Base-by-base conservation (phyloP, 1,140 invertebrate genomes). In the Saccostrea cuccullata region DNA sequence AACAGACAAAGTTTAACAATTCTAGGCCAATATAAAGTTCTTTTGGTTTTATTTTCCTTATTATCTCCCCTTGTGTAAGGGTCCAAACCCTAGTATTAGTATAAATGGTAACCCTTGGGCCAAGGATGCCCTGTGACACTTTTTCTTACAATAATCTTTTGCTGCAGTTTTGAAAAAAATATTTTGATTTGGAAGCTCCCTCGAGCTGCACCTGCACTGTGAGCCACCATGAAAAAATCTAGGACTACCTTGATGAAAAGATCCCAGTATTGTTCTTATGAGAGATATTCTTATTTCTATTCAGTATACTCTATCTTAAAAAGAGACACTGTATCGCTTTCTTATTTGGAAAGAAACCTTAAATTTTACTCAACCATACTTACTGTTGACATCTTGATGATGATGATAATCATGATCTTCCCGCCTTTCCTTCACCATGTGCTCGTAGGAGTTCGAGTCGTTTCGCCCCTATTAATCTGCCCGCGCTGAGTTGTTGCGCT, bases 201-300 rank as follows among this genome's bases (percentile, higher is more conserved):
- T n/a, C n/a, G n/a, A n/a, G n/a, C n/a, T n/a, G n/a, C n/a, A n/a
- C n/a, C n/a, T 86, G 64, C 85, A 86, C n/a, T 86, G 85, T 40
- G 70, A 60, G 55, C 85, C 85, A 23, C 30, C 60, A 55, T 55
- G 47, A 20, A 56, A 30, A 73, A 86, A 86, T 47, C 15, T 40
- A 47, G 6, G 12, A 86, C 70, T 86, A 47, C 60, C 85, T 55
- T 70, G 85, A 17, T 86, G 85, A 20, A 70, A 23, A n/a, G 36
- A 64, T 47, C 60, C 85, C 36, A n/a, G n/a, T 85, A 85, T 56
- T 6, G 56, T 15, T 64, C 84, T 60, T 11, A 85, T 13, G 58
- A 60, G 12, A 15, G 58, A 60, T 13, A 58, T 60, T 60, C 58
- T 60, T 60, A 60, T 13, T 60, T 60, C 58, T 60, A 4, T 60